Evolutionary conservation across 2,797 vertebrate genomes (phyloP), one percentile per base, ranked within the genome.

Genomic region (Otus scops): DNA sequence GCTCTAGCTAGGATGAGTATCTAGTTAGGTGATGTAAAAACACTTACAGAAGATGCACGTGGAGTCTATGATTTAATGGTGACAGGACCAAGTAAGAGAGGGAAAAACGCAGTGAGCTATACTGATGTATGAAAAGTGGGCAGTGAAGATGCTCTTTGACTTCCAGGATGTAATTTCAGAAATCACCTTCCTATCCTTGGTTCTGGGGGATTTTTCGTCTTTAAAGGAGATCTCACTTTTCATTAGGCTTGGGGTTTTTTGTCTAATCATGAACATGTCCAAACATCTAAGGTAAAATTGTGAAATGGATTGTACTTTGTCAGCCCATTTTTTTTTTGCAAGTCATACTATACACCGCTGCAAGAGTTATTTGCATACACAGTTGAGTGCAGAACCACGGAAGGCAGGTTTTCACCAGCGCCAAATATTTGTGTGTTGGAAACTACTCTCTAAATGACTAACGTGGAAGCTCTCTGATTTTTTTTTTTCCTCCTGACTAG

Each of bases 371-470:
- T 94, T 94, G 91, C 91, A 89, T 88, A 70, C 78, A 23, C 26
- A 68, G 65, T 77, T 53, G 54, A 89, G 76, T 12, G 22, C 78
- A 81, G 76, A 93, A 64, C 88, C 61, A 61, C 81, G 77, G 81
- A 70, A 88, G 60, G 78, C 73, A 68, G 47, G 30, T 95, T 96
- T 92, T 85, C 61, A 65, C 38, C 2, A 1, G 38, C 56, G 60
- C 60, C 82, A 92, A 78, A 85, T 83, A 91, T 53, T 53, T 81
- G 10, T 63, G 41, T 93, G 36, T 69, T 89, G 59, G 36, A 96
- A 92, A 75, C 69, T 51, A 1, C 57, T 95, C 76, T 92, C 92
- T 77, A 90, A 91, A 92, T 93, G 82, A 83, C 63, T 93, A 20
- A 16, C 3, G 4, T 36, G 60, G 48, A 89, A 78, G 65, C 11